Base-by-base conservation (phyloP, 2,888 invertebrate genomes). In the Nudaria mundana region DNA sequence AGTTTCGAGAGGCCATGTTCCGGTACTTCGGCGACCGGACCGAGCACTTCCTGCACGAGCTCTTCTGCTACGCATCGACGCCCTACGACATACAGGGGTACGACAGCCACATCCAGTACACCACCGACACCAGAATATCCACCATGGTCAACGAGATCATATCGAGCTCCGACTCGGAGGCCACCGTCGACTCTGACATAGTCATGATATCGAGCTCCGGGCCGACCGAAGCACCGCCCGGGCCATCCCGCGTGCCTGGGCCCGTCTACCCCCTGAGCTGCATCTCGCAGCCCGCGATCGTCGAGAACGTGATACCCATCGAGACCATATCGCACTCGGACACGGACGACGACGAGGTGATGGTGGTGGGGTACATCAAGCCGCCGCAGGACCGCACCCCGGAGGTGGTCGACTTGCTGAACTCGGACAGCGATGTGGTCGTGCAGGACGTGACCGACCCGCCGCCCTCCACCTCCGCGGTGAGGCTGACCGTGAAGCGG, bases 41-140 rank as follows among this genome's bases (percentile, higher is more conserved):
- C 0, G 91, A 93, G 41, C 98, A 98, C 76, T 98, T 98, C 72
- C 91, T 96, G 20, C 97, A 98, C 71, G 98, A 98, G 71, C 91
- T 98, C 45, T 92, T 93, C 61, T 93, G 93, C 72, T 98, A 94
- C 81, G 96, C 98, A 20, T 91, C 94, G 16, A 96, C 97, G 7
- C 95, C 96, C 0, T 95, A 93, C 72, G 96, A 96, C 69, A 92
- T 98, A 91, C 89, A 92, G 37, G 95, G 94, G 11, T 95, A 95
- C 65, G 95, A 95, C 71, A 89, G 93, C 13, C 89, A 92, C 56
- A 92, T 93, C 13, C 91, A 91, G 48, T 95, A 94, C 71, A 90
- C 91, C 0, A 90, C 89, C 56, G 83, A 73, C 79, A 86, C 74
- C 72, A 75, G 86, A 74, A 89, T 76, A 81, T 91, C 80, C 68